phyloP scores from a whole-genome alignment of 2,797 vertebrate species.

The Gymnocypris eckloni region DNA sequence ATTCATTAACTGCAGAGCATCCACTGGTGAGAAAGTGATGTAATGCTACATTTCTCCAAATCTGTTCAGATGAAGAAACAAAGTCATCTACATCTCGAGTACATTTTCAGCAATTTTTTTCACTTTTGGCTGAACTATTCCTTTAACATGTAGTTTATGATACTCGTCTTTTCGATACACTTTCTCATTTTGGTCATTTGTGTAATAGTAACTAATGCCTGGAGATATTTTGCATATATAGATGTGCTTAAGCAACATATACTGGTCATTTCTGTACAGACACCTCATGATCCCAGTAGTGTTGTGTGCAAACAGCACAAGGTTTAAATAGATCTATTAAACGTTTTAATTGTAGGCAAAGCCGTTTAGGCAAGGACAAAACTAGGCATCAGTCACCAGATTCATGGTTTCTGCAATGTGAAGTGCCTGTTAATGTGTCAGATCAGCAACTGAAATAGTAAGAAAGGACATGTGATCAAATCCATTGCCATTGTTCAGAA shows the following conservation, averaged over 20 bases:
- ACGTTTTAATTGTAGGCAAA: constrained; percentile 2
- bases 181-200: not conserved
- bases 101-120: not conserved
- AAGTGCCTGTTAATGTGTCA: constrained; percentile 44
- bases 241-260: constrained; percentile 1
- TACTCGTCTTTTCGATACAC: not conserved
- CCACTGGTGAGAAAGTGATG: not conserved
- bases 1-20: not conserved
- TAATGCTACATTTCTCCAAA: not conserved
- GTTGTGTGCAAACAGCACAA: not conserved
- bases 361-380: not conserved
- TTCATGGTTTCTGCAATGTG: constrained; percentile 16
- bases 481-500: not conserved
- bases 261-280: constrained; percentile 12
- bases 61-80: not conserved
- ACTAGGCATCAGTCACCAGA: constrained; percentile 4
- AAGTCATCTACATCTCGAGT: not conserved
- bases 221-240: not conserved
- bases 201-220: not conserved
- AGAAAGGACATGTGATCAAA: constrained; percentile 12
- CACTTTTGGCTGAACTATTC: not conserved
- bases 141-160: not conserved
- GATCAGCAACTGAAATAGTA: constrained; percentile 20
- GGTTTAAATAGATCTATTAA: constrained; percentile 6
- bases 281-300: not conserved